phyloP scores from a whole-genome alignment of 2,797 vertebrate species.

The Myotis findleyi region DNA sequence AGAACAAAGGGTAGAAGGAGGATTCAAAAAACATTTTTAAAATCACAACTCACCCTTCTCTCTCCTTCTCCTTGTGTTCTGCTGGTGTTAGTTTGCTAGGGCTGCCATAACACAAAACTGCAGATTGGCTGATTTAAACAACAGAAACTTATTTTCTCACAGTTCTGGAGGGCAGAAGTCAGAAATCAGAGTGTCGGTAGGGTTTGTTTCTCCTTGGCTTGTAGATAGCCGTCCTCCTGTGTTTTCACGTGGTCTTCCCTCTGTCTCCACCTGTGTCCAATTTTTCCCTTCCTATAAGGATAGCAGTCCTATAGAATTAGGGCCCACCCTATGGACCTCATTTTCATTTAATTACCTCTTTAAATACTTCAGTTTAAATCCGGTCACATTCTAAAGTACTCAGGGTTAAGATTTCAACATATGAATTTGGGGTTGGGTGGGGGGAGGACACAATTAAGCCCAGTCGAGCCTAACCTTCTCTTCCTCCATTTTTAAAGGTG shows the following conservation, averaged over 20 bases:
- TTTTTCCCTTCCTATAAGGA: background rate
- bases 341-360: background rate
- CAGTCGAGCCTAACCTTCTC: background rate
- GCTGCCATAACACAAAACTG: background rate
- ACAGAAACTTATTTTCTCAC: background rate
- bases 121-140: background rate
- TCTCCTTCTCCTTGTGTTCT: background rate
- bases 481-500: background rate
- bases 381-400: background rate
- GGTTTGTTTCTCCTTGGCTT: background rate
- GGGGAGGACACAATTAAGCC: background rate
- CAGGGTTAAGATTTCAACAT: background rate
- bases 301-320: background rate
- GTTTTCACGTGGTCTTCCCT: background rate
- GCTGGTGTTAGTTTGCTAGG: background rate
- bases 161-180: background rate
- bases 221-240: background rate
- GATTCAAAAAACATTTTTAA: slow-evolving; percentile 37
- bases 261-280: background rate
- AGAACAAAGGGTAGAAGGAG: slow-evolving; percentile 45
- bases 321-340: background rate
- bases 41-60: background rate
- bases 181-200: background rate
- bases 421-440: background rate
- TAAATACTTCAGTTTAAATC: background rate